Conservation (phyloP, 2,797 vertebrate species). For the Echiichthys vipera region DNA sequence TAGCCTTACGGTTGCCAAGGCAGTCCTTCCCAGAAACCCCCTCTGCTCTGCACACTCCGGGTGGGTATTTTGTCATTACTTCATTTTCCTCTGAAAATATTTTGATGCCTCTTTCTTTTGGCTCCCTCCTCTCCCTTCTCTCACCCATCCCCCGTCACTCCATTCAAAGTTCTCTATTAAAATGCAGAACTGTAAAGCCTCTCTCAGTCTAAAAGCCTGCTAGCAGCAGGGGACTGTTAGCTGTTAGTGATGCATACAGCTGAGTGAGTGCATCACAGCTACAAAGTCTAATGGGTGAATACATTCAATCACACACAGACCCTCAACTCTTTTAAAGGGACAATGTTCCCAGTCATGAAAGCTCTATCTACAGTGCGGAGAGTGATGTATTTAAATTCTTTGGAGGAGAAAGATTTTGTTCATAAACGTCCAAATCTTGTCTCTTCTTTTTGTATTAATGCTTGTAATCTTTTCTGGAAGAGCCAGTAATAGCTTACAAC, state of each 20-base stretch:
- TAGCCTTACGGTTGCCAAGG: conserved; percentile 71
- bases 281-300: conserved; percentile 84
- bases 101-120: conserved; percentile 82
- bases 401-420: conserved; percentile 53
- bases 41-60: conserved; percentile 73
- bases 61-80: conserved; percentile 84
- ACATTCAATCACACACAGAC: conserved; percentile 80
- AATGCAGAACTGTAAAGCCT: conserved; percentile 84
- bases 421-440: conserved; percentile 53
- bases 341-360: conserved; percentile 73
- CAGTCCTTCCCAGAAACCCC: conserved; percentile 73
- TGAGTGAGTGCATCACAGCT: conserved; percentile 83
- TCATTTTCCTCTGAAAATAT: conserved; percentile 83
- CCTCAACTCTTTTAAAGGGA: conserved; percentile 78
- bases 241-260: conserved; percentile 84
- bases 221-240: conserved; percentile 83
- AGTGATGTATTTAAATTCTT: conserved; percentile 60
- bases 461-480: conserved; percentile 46
- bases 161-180: conserved; percentile 84
- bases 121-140: conserved; percentile 35
- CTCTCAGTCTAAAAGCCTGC: conserved; percentile 82
- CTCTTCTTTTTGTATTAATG: conserved; percentile 34
- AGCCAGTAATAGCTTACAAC: conserved; percentile 36
- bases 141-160: conserved; percentile 72
- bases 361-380: conserved; percentile 55